A percentile compares a stretch with the other conserved stretches of the same genome.
phyloP scores from a whole-genome alignment of 2,797 vertebrate genomes.

The Falco novaeseelandiae region DNA sequence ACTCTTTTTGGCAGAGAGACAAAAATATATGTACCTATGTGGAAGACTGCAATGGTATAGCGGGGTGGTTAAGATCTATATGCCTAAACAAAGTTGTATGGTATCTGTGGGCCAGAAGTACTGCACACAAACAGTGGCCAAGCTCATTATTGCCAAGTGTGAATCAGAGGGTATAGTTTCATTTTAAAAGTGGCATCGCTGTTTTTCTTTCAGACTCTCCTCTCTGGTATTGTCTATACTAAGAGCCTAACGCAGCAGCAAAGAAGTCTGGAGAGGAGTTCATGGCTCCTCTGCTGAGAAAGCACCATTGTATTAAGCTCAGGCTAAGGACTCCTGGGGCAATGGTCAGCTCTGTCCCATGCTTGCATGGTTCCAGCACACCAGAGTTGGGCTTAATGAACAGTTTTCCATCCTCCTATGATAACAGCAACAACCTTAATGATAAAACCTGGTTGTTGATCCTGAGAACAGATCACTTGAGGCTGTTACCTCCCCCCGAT shows the following conservation, averaged over 20 bases:
- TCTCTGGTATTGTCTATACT: background rate
- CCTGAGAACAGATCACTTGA: background rate
- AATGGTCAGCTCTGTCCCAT: rapidly evolving
- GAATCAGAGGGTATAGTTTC: background rate
- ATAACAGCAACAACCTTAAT: background rate
- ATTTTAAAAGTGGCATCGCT: background rate
- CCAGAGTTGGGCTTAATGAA: background rate
- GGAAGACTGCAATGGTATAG: background rate
- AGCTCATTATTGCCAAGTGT: background rate
- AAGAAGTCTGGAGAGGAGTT: background rate
- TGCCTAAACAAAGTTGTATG: background rate
- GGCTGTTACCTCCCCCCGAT: background rate
- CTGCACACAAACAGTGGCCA: background rate
- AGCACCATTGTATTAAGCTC: rapidly evolving
- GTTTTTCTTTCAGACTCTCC: background rate
- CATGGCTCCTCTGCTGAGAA: background rate
- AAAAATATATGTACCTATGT: background rate
- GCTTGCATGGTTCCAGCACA: background rate
- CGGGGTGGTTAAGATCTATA: background rate
- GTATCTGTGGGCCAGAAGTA: background rate
- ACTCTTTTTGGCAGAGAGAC: background rate
- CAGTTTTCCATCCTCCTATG: background rate
- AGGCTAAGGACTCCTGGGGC: background rate
- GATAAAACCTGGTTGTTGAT: background rate
- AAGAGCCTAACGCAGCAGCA: background rate